These are phyloP conservation scores for Archivesica marissinica DNA, from an alignment of 1,140 invertebrate species.

Conservation along the genomic window DNA sequence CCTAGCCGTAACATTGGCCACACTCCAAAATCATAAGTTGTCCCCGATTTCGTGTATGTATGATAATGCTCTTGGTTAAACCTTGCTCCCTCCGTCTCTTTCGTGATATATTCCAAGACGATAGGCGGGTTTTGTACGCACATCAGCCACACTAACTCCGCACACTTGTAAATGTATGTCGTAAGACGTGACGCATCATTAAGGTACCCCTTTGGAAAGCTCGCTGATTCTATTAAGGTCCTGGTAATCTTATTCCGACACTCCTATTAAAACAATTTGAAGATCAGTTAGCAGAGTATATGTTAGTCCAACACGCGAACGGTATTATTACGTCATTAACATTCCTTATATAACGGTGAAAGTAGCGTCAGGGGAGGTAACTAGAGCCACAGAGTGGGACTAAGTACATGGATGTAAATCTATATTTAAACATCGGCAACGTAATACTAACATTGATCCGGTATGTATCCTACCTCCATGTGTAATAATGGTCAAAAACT, in stretches of 20 bases:
- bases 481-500: no score
- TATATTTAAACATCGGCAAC: no score
- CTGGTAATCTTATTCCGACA: constrained; percentile 37
- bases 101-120: constrained; percentile 43
- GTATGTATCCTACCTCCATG: no score
- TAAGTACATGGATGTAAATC: no score
- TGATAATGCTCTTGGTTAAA: constrained; percentile 52
- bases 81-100: constrained; percentile 49
- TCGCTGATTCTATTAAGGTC: constrained; percentile 15
- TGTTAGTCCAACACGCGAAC: no score
- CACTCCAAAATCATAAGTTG: constrained; percentile 47
- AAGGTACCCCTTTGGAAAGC: constrained; percentile 23
- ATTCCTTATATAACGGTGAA: no score
- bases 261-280: no score
- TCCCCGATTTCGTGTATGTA: constrained; percentile 36
- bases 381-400: no score
- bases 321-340: no score
- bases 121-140: constrained; percentile 50
- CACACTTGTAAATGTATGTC: constrained; percentile 34
- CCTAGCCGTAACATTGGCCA: constrained; percentile 48
- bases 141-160: constrained; percentile 53
- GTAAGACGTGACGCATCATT: constrained; percentile 15
- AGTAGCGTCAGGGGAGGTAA: no score
- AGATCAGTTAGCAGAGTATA: no score
- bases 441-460: no score